phyloP scores from a whole-genome alignment of 2,888 invertebrate genomes.

The Sympetrum striolatum region DNA sequence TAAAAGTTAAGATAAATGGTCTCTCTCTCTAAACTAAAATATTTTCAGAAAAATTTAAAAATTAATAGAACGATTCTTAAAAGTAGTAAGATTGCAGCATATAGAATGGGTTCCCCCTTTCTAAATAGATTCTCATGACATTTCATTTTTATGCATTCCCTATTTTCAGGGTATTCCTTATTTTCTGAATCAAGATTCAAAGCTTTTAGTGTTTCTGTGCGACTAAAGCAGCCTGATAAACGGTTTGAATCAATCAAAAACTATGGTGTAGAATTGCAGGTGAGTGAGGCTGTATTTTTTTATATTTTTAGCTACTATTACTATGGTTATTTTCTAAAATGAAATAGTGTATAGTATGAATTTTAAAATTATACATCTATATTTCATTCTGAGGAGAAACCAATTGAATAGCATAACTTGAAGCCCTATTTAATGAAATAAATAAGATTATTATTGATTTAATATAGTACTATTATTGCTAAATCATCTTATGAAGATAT shows the following conservation, averaged over 20 bases:
- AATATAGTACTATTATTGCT: no score
- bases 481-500: no score
- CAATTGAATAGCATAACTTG: no score
- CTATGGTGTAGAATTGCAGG: constrained; percentile 76
- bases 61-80: no score
- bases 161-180: constrained; percentile 69
- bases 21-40: no score
- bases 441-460: no score
- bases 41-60: no score
- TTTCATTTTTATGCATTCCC: constrained; percentile 40
- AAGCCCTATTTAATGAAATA: no score
- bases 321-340: neutral
- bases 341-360: no score
- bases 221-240: constrained; percentile 75
- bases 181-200: constrained; percentile 82
- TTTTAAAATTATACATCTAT: no score
- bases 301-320: neutral
- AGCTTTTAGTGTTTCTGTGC: constrained; percentile 75
- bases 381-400: no score
- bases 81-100: neutral
- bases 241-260: constrained; percentile 77
- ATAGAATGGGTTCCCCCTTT: neutral
- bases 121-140: constrained; percentile 41
- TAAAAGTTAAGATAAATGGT: no score
- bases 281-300: constrained; percentile 53